A percentile compares a stretch with the other conserved stretches of the same genome.
phyloP scores from a whole-genome alignment of 2,888 invertebrate genomes.

The Meloe dianella region DNA sequence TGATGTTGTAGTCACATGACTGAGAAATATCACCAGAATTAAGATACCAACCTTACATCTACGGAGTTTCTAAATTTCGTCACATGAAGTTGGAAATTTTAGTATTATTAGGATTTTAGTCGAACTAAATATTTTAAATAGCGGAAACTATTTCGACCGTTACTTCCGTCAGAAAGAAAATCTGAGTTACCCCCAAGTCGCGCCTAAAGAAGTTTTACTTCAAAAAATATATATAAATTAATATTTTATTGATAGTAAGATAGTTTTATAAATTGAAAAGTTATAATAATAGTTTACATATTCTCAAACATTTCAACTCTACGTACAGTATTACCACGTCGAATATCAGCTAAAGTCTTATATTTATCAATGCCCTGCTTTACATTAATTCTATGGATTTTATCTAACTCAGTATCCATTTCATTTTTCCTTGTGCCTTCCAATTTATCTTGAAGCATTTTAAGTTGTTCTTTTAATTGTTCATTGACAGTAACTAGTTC shows the following conservation, averaged over 20 bases:
- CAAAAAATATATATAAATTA: neutral
- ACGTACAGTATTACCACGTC: slow-evolving; percentile 56
- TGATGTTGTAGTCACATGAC: no score
- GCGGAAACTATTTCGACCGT: no score
- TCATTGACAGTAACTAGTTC: slow-evolving; percentile 52
- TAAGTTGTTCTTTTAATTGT: slow-evolving; percentile 52
- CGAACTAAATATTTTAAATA: no score
- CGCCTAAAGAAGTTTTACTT: no score
- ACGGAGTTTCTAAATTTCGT: no score
- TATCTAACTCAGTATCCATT: slow-evolving; percentile 53
- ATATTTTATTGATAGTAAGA: neutral
- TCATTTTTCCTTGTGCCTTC: slow-evolving; percentile 48
- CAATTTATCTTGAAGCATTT: slow-evolving; percentile 51
- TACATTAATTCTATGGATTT: slow-evolving; percentile 54
- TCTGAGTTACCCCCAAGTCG: no score
- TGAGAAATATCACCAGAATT: no score
- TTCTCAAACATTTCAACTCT: slow-evolving; percentile 58
- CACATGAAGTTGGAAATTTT: no score
- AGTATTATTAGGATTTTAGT: no score
- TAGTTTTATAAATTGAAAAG: no score
- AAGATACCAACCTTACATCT: no score
- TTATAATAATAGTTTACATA: slow-evolving; percentile 47
- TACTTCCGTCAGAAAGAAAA: no score
- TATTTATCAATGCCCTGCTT: slow-evolving; percentile 54
- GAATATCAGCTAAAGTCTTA: slow-evolving; percentile 55